phyloP scores from a whole-genome alignment of 2,113 vertebrate species.

The Chamaetylas fuelleborni region DNA sequence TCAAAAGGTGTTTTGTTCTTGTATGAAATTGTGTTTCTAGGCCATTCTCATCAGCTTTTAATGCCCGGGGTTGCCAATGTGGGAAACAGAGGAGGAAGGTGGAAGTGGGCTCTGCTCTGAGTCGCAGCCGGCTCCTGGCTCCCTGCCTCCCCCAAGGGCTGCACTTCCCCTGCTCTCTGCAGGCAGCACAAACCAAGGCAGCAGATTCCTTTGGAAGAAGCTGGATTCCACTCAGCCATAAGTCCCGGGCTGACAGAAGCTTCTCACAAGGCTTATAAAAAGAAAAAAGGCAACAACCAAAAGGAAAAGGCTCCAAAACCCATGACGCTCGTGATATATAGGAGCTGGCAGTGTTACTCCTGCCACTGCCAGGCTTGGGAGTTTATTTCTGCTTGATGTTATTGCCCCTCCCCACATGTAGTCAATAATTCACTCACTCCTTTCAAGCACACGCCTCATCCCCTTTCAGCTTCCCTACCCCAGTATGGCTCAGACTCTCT shows the following conservation, averaged over 20 bases:
- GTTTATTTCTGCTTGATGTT: constrained; percentile 6
- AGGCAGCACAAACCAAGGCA: constrained; percentile 23
- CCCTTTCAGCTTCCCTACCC: not conserved
- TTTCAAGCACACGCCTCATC: not conserved
- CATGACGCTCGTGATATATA: not conserved
- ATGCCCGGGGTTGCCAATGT: not conserved
- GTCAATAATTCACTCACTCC: constrained; percentile 34
- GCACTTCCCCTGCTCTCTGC: constrained; percentile 47
- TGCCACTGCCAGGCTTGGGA: not conserved
- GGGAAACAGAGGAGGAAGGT: constrained; percentile 36
- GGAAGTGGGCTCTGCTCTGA: constrained; percentile 14
- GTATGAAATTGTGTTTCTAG: constrained; percentile 26
- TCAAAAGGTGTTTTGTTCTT: constrained; percentile 32
- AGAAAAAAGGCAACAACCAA: constrained; percentile 32
- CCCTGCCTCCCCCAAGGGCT: constrained; percentile 21
- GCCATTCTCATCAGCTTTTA: not conserved
- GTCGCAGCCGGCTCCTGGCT: constrained; percentile 18
- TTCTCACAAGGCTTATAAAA: constrained; percentile 54
- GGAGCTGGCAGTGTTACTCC: constrained; percentile 14
- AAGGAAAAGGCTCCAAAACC: constrained; percentile 36
- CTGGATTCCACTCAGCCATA: constrained; percentile 34
- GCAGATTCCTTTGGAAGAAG: constrained; percentile 25
- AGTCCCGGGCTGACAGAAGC: constrained; percentile 50
- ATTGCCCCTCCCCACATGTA: not conserved
- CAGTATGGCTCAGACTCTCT: not conserved